phyloP scores from a whole-genome alignment of 2,888 invertebrate genomes.

The Lysandra bellargus region DNA sequence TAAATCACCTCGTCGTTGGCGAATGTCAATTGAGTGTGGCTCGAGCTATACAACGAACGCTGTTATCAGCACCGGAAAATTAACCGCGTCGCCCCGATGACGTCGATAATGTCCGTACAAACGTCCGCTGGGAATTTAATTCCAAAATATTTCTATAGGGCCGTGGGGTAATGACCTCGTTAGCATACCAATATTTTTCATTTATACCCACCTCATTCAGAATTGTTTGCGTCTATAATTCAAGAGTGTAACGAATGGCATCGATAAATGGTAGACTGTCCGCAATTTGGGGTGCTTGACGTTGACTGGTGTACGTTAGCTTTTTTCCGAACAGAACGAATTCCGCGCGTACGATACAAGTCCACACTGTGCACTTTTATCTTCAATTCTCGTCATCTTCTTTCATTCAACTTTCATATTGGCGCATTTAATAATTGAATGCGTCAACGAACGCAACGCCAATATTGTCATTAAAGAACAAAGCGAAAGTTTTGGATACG shows the following conservation, averaged over 20 bases:
- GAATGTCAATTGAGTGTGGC: not conserved
- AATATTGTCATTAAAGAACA: too few species aligned
- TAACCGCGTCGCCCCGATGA: constrained; percentile 40
- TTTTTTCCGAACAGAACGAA: too few species aligned
- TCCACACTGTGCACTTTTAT: too few species aligned
- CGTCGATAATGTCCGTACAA: constrained; percentile 34
- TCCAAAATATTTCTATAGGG: constrained; percentile 28
- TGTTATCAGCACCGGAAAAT: constrained; percentile 42
- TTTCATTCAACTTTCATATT: too few species aligned
- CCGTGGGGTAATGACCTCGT: constrained; percentile 15
- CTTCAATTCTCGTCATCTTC: too few species aligned
- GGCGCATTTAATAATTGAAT: too few species aligned
- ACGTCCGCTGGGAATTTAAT: constrained; percentile 35
- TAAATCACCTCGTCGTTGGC: not conserved
- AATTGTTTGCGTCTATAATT: constrained; percentile 19
- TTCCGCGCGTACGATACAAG: too few species aligned
- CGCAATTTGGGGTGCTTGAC: not conserved
- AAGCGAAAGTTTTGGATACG: too few species aligned
- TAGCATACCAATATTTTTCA: constrained; percentile 27
- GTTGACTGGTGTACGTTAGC: not conserved
- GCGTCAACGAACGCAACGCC: too few species aligned
- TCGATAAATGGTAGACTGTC: not conserved
- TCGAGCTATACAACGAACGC: constrained; percentile 35
- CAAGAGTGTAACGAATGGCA: constrained; percentile 12
- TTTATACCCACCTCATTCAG: constrained; percentile 16